Evolutionary conservation across 1,140 invertebrate genomes (phyloP).

Genomic region (Cherax quadricarinatus): DNA sequence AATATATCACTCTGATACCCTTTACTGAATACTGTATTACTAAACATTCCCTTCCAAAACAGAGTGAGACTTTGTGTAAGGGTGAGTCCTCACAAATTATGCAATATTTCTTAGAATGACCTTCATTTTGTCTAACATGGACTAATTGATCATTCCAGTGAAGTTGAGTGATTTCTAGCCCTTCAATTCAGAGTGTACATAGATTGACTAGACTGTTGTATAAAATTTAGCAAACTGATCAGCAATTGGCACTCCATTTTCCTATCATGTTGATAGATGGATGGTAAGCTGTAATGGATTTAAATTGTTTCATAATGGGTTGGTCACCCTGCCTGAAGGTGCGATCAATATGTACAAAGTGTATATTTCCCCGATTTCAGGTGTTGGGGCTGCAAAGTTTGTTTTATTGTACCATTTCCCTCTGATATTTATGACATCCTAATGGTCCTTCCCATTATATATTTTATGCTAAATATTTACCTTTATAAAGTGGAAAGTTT

Average conservation of each 20-base stretch:
- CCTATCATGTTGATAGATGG: slow-evolving; percentile 3
- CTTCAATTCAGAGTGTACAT: not conserved
- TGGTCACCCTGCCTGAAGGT: not conserved
- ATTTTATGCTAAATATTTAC: slow-evolving; percentile 14
- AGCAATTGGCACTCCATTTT: not conserved
- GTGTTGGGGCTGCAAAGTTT: not conserved
- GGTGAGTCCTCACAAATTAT: not conserved
- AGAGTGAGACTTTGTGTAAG: not conserved
- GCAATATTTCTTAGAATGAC: not conserved
- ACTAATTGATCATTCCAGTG: slow-evolving; percentile 1
- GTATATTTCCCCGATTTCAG: not conserved
- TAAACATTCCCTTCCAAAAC: slow-evolving; percentile 8
- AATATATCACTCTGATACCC: not conserved
- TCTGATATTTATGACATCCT: not conserved
- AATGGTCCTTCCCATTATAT: slow-evolving; percentile 2
- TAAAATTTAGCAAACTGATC: not conserved
- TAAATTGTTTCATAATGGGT: not conserved
- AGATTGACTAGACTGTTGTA: not conserved
- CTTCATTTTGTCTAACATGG: not conserved
- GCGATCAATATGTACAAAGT: slow-evolving; percentile 11
- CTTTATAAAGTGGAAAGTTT: slow-evolving; percentile 17
- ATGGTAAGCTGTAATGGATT: not conserved
- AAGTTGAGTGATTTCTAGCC: not conserved
- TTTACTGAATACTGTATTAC: not conserved
- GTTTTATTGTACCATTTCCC: not conserved